These are phyloP conservation scores for Falco berigora DNA, from an alignment of 2,797 vertebrate genomes.

Conservation along the genomic window DNA sequence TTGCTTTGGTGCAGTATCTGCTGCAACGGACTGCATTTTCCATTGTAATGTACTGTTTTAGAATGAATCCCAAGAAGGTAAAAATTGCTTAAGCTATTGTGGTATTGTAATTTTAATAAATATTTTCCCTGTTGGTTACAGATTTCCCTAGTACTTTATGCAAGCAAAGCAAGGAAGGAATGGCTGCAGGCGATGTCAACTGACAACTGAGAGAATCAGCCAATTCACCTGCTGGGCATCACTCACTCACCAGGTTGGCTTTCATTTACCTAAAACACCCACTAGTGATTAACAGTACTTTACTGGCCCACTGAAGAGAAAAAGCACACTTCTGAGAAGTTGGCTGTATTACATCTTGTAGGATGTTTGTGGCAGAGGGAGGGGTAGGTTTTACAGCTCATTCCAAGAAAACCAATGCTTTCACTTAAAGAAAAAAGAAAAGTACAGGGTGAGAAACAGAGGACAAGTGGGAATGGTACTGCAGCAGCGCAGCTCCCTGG, in stretches of 20 bases:
- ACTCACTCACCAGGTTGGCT: background rate
- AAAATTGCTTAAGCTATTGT: background rate
- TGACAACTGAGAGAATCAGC: background rate
- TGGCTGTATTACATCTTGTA: background rate
- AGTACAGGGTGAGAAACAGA: background rate
- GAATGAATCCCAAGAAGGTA: background rate
- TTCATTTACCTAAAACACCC: background rate
- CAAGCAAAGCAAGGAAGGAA: background rate
- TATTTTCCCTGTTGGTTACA: background rate
- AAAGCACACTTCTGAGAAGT: background rate
- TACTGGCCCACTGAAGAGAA: background rate
- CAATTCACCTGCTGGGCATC: background rate
- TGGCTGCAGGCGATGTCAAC: background rate
- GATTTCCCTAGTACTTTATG: background rate
- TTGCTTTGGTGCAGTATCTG: slow-evolving; percentile 26
- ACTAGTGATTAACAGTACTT: background rate
- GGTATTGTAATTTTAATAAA: background rate
- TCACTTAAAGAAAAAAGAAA: background rate
- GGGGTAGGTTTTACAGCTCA: background rate
- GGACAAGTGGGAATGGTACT: background rate
- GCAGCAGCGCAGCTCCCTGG: background rate
- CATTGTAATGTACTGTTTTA: background rate
- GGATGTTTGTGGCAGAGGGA: background rate
- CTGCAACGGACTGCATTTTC: background rate
- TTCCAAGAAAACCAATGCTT: background rate